Percentiles rank a stretch among this genome's conserved stretches.
phyloP scores from a whole-genome alignment of 1,140 invertebrate genomes.

The Bombus superbus region DNA sequence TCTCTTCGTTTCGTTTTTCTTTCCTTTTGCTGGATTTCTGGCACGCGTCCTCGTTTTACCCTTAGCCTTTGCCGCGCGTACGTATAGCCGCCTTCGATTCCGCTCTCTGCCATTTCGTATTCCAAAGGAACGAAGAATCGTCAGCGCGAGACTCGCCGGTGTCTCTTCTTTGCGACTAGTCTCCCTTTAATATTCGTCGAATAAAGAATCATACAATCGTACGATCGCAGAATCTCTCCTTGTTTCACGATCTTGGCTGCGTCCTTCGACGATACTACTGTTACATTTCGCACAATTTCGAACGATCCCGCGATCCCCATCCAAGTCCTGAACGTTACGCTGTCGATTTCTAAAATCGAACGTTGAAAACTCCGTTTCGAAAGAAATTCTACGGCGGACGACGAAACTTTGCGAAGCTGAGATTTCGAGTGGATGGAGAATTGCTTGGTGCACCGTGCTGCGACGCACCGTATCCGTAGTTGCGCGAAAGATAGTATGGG shows the following conservation, averaged over 20 bases:
- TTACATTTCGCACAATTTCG: no score
- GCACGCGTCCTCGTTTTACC: not conserved
- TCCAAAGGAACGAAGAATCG: not conserved
- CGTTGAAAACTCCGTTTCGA: not conserved
- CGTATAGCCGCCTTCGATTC: not conserved
- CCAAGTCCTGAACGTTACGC: no score
- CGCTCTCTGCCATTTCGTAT: not conserved
- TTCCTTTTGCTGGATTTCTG: not conserved
- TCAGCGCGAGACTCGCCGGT: not conserved
- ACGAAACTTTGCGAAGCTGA: no score
- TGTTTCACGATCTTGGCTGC: no score
- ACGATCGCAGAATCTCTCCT: not conserved
- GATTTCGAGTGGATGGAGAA: not conserved
- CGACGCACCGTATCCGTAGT: not conserved
- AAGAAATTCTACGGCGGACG: not conserved
- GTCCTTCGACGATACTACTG: no score
- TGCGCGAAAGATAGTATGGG: slow-evolving; percentile 5
- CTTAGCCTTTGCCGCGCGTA: not conserved
- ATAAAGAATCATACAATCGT: not conserved
- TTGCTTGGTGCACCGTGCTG: not conserved
- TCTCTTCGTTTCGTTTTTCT: not conserved
- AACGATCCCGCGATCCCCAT: no score
- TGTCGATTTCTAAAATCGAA: no score
- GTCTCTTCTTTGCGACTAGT: not conserved
- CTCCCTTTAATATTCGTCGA: not conserved